Evolutionary conservation across 2,797 vertebrate genomes (phyloP).

Genomic region (Acomys russatus): DNA sequence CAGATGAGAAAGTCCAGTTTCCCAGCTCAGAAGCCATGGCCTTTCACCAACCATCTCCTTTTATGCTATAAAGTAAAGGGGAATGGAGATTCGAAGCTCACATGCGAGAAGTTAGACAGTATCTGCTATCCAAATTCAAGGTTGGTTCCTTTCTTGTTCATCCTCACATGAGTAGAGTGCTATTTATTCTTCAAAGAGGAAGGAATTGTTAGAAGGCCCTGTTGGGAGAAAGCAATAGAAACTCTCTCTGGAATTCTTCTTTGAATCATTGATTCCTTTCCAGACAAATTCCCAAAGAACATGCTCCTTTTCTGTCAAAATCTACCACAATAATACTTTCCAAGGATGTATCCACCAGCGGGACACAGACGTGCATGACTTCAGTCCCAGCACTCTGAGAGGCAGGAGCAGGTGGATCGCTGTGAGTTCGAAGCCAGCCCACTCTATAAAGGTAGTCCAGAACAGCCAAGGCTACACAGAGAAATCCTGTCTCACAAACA

Average conservation of each 20-base stretch:
- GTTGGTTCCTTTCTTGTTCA: constrained; percentile 15
- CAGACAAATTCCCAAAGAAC: constrained; percentile 1
- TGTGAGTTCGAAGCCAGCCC: no score
- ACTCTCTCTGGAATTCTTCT: constrained; percentile 49
- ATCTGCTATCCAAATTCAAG: background rate
- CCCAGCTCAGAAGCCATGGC: constrained; percentile 11
- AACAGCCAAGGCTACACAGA: no score
- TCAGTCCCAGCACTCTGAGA: no score
- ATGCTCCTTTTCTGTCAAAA: background rate
- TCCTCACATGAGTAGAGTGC: background rate
- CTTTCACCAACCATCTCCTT: constrained; percentile 10
- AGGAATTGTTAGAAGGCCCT: background rate
- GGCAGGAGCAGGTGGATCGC: no score
- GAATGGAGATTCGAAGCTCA: background rate
- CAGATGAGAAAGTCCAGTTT: constrained; percentile 4
- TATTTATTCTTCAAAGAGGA: constrained; percentile 2
- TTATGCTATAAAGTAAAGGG: background rate
- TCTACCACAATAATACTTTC: background rate
- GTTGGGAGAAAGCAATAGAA: background rate
- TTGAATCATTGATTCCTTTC: constrained; percentile 46
- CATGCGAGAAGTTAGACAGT: background rate
- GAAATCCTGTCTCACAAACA: no score
- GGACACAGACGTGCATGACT: no score
- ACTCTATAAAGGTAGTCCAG: no score
- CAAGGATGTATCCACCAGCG: background rate